Base-by-base conservation (phyloP, 2,797 vertebrate species). In the Typhlichthys eigenmanni region DNA sequence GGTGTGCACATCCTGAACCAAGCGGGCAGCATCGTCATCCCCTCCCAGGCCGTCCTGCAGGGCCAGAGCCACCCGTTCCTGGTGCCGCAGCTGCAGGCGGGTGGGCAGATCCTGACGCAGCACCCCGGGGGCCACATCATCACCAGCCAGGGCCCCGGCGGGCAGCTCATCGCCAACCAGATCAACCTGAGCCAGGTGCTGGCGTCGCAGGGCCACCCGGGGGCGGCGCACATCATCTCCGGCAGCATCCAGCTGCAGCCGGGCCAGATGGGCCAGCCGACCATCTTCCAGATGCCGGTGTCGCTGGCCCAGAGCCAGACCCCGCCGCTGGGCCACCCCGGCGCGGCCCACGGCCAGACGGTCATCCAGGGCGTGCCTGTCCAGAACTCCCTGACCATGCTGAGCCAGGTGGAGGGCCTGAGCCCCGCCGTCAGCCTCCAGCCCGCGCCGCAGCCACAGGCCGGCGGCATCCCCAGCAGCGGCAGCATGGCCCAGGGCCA, bases 261-360 rank as follows among this genome's bases (percentile, higher is more conserved):
- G 0, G 95, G 96, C 53, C 95, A 97, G 71, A 95, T 96, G 80
- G 95, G 92, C 0, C 94, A 95, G 4, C 93, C 92, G 0, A 92
- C 95, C 0, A 92, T 98, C 2, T 98, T 98, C 91, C 97, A 98
- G 87, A 96, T 98, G 97, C 96, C 97, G 0, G 95, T 98, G 1
- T 94, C 95, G 0, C 51, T 97, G 74, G 90, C 95, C 0, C 91
- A 95, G 64, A 85, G 53, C 69, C 88, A 92, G 60, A 79, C 88
- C 66, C 94, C 93, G 76, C 92, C 93, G 0, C 96, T 96, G 78
- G 94, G 91, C 58, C 94, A 95, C 56, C 88, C 94, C 0, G 84
- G 92, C 0, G 91, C 94, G 0, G 91, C 94, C 0, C 72, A 94
- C 1, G 85, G 91, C 66, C 93, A 88, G 62, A 93, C 95, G 0